A percentile compares a stretch with the other conserved stretches of the same genome.
phyloP scores from a whole-genome alignment of 2,113 vertebrate genomes.

The Nerophis ophidion region DNA sequence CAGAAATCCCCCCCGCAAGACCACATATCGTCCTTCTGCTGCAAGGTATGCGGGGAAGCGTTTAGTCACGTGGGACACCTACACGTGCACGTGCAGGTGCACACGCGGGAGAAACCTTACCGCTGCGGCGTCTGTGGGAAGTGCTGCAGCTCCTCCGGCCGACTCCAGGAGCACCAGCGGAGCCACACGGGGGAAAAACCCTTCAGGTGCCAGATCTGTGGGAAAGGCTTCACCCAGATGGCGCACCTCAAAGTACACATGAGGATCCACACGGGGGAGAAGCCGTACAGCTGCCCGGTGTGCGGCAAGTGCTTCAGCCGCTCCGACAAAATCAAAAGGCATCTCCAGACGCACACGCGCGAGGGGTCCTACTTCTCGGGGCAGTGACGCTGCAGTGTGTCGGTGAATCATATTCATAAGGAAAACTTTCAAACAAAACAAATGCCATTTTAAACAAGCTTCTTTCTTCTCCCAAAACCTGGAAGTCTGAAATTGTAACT shows the following conservation, averaged over 20 bases:
- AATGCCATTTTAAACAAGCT: constrained; percentile 43
- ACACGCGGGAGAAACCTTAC: constrained; percentile 68
- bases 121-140: constrained; percentile 68
- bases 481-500: constrained; percentile 19
- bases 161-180: constrained; percentile 67
- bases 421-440: constrained; percentile 32
- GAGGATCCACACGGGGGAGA: constrained; percentile 68
- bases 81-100: constrained; percentile 68
- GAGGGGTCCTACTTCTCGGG: constrained; percentile 69
- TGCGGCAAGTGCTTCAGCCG: constrained; percentile 71
- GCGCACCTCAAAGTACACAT: constrained; percentile 70
- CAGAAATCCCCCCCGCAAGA: constrained; percentile 62
- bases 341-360: constrained; percentile 67
- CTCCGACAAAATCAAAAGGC: constrained; percentile 70
- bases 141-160: constrained; percentile 67
- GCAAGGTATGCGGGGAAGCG: constrained; percentile 66
- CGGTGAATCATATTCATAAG: constrained; percentile 37
- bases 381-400: constrained; percentile 46
- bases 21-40: constrained; percentile 64
- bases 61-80: constrained; percentile 65
- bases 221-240: constrained; percentile 70
- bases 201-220: constrained; percentile 68
- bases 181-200: constrained; percentile 71
- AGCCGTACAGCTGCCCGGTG: constrained; percentile 69
- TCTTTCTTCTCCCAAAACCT: constrained; percentile 35